Evolutionary conservation across 2,113 vertebrate genomes (phyloP), one percentile per base, ranked within the genome.

Genomic region (Acinonyx jubatus): DNA sequence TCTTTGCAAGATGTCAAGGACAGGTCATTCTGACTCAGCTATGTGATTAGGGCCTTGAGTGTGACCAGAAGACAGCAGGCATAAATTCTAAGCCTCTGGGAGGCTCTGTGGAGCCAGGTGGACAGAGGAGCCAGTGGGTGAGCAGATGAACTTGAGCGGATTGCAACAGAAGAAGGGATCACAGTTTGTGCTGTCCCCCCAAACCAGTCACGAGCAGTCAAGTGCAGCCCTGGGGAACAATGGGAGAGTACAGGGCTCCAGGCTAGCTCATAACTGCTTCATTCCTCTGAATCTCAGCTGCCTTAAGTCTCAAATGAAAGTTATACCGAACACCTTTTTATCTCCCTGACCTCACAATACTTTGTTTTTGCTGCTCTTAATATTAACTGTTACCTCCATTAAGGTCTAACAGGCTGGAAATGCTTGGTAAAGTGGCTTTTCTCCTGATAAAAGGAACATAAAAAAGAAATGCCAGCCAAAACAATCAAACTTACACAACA

Each of bases 361-460:
- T 61, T 63, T 73, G 68, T 78, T 73, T 38, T 71, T 31, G 69
- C 79, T 88, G 63, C 83, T 89, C 52, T 97, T 82, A 61, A 69
- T 48, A 31, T 14, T 48, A 92, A 63, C 31, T 50, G 6, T 55
- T 57, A 65, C 55, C 69, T 90, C 69, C 63, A 80, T 36, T 88
- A 69, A 94, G 38, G 55, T 68, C 63, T 74, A 57, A 79, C 45
- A 85, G 21, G 15, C 41, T 85, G 48, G 23, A 13, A 16, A 15
- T 84, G 16, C 63, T 84, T 23, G 79, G 61, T 61, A 74, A 88
- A 85, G 73, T 74, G 41, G 69, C 27, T 88, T 91, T 82, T 87
- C 91, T 91, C 27, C 65, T 80, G 25, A 76, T 55, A 80, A 82
- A 95, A 85, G 18, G 31, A 89, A 85, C 33, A 90, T 69, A 45